A percentile compares a stretch with the other conserved stretches of the same genome.
Conservation (phyloP, 2,888 invertebrate genomes). For the Trachelus troglodyta region DNA sequence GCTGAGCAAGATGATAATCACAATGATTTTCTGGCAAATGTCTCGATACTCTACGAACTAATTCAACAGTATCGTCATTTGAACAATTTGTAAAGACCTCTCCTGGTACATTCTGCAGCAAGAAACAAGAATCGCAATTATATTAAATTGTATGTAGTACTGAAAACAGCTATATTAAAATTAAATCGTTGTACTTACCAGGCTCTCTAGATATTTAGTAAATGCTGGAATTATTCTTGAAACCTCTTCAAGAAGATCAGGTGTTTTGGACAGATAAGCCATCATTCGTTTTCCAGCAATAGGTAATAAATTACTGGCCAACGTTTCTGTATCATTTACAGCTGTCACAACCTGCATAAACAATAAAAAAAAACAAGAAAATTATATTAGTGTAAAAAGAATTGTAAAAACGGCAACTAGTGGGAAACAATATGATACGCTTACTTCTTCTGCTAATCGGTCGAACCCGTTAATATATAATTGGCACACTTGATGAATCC, state of each 20-base stretch:
- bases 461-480: conserved; percentile 73
- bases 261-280: conserved; percentile 73
- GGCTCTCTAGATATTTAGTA: conserved; percentile 78
- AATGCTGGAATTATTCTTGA: conserved; percentile 82
- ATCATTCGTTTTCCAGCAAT: conserved; percentile 86
- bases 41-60: conserved; percentile 50
- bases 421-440: conserved; percentile 5
- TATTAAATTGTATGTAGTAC: background rate
- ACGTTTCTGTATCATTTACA: conserved; percentile 75
- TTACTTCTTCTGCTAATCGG: conserved; percentile 72
- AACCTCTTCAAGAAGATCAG: conserved; percentile 74
- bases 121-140: background rate
- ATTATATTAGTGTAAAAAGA: conserved; percentile 3
- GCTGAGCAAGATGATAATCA: conserved; percentile 55
- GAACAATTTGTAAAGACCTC: conserved; percentile 54
- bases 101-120: conserved; percentile 44
- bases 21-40: conserved; percentile 52
- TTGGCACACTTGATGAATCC: conserved; percentile 80
- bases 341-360: conserved; percentile 72
- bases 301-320: conserved; percentile 79
- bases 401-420: background rate
- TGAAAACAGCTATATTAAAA: background rate
- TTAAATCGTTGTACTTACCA: conserved; percentile 59
- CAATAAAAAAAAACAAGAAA: conserved; percentile 16
- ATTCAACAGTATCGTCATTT: conserved; percentile 55